These are phyloP conservation scores for Drosophila parvula DNA, from an alignment of 1,140 invertebrate species.

Conservation along the genomic window DNA sequence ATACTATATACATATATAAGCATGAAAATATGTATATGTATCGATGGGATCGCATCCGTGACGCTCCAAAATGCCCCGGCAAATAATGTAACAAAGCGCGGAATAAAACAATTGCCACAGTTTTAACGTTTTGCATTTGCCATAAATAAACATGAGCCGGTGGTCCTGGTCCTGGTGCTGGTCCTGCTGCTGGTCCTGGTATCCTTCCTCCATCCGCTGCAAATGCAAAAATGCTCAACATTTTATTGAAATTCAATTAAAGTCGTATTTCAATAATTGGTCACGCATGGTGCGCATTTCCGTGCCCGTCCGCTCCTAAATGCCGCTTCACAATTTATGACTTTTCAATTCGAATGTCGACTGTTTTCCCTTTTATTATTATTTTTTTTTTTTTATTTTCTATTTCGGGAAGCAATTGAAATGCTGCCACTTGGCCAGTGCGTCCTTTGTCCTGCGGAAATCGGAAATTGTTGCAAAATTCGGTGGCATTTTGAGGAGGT, in stretches of 20 bases:
- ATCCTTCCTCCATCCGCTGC: conserved; percentile 23
- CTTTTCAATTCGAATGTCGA: conserved; percentile 61
- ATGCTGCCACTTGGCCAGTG: conserved; percentile 70
- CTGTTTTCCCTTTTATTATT: conserved; percentile 2
- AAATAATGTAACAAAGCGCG: conserved; percentile 71
- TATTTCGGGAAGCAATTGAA: conserved; percentile 58
- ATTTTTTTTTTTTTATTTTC: background rate
- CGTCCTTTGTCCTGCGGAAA: conserved; percentile 51
- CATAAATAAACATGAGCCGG: conserved; percentile 78
- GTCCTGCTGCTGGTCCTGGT: conserved; percentile 4
- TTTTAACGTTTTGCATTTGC: conserved; percentile 71
- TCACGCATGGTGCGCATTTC: conserved; percentile 80
- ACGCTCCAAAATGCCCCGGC: conserved; percentile 57
- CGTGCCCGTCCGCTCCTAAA: conserved; percentile 69
- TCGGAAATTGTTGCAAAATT: conserved; percentile 75
- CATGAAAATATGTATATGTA: conserved; percentile 9
- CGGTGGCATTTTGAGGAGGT: conserved; percentile 38
- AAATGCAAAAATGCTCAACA: conserved; percentile 71
- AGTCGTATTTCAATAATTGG: conserved; percentile 83
- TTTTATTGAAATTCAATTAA: conserved; percentile 83
- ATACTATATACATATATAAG: too few relatives aligned
- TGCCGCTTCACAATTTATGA: conserved; percentile 71
- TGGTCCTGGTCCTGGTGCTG: conserved; percentile 24
- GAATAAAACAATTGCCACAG: conserved; percentile 69
- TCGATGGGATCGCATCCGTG: conserved; percentile 20